Evolutionary conservation across 2,113 vertebrate species (phyloP), one percentile per base, ranked within the genome.

Genomic region (Sinocyclocheilus anophthalmus): DNA sequence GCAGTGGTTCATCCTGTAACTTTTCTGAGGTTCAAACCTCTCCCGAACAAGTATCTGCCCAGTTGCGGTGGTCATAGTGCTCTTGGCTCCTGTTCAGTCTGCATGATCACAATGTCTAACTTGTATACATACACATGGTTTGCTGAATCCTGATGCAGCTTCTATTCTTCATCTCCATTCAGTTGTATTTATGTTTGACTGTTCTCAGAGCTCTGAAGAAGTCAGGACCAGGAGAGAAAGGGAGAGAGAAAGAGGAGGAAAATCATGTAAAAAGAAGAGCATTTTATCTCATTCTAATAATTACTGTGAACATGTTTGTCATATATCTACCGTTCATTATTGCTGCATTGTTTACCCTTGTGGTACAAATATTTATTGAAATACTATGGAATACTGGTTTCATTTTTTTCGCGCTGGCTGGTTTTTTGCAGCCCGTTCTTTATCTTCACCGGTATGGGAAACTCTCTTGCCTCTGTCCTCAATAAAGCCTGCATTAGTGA

Each of bases 241-340:
- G 16, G 9, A 33, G 18, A 79, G 53, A 39, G 22, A 59, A 12
- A 61, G 77, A 79, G 55, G 77, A 61, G 20, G 53, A 79, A 79
- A 79, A 79, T 13, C 53, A 79, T 3, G 30, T 79, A 5, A 88
- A 88, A 78, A 82, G 18, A 79, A 61, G 53, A 79, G 77, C 77
- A 3, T 61, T 79, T 79, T 12, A 61, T 79, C 53, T 79, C 30
- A 79, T 79, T 79, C 18, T 79, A 7, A 79, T 79, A 39, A 79
- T 57, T 59, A 61, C 77, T 22, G 11, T 61, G 20, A 79, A 61
- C 30, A 39, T 79, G 53, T 57, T 85, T 37, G 12, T 79, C 4
- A 59, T 39, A 11, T 79, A 61, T 12, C 3, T 39, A 1, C 83
- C 83, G 6, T n/a, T 79, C 39, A 5, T 79, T n/a, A 22, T 61